phyloP scores from a whole-genome alignment of 2,113 vertebrate genomes.

The Oncorhynchus clarkii region DNA sequence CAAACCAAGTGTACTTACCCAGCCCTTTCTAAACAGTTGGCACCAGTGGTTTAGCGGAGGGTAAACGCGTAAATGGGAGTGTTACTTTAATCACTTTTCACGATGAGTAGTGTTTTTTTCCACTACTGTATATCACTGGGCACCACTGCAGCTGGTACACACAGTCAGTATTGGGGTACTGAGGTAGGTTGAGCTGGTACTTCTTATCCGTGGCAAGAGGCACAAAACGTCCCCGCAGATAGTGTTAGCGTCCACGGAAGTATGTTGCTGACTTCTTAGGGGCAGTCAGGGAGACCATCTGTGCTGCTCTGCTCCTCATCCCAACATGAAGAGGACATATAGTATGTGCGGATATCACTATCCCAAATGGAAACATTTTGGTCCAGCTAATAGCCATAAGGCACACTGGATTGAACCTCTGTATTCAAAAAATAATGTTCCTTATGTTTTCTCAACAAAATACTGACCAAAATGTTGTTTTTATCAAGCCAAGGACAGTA shows the following conservation, averaged over 20 bases:
- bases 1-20: neutral
- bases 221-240: slow-evolving; percentile 90
- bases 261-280: slow-evolving; percentile 83
- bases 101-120: no score
- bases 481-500: neutral
- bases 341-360: neutral
- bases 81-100: neutral
- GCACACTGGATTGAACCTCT: no score
- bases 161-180: slow-evolving; percentile 83
- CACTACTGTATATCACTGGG: neutral
- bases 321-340: slow-evolving; percentile 78
- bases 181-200: slow-evolving; percentile 83
- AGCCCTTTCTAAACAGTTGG: neutral
- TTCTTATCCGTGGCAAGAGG: slow-evolving; percentile 83
- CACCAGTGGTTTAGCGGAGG: no score
- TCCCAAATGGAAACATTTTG: neutral
- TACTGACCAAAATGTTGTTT: no score
- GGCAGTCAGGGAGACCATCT: slow-evolving; percentile 86
- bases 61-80: no score
- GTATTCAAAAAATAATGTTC: no score
- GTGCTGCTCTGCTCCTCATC: slow-evolving; percentile 90
- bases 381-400: no score
- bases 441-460: no score
- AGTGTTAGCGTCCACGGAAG: slow-evolving; percentile 89
- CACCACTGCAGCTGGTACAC: slow-evolving; percentile 73